Percentiles rank a stretch among this genome's conserved stretches.
These are phyloP conservation scores for Rhagologus leucostigma DNA, from an alignment of 2,113 vertebrate genomes.

Conservation along the genomic window DNA sequence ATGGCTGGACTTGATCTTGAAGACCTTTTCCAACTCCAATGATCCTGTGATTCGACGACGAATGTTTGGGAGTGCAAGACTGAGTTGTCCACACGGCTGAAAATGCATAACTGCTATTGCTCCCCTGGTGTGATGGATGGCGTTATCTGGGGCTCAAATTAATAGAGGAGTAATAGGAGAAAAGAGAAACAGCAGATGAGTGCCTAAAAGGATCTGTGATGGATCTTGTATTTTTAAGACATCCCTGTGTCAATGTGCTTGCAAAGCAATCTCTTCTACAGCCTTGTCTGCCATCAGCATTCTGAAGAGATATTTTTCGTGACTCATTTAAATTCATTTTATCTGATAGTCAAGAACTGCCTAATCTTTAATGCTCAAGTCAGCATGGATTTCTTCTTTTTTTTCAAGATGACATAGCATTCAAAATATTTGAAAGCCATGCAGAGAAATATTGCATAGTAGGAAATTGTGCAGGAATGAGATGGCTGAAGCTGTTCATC, in stretches of 20 bases:
- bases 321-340: constrained; percentile 73
- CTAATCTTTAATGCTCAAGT: constrained; percentile 72
- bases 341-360: constrained; percentile 71
- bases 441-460: neutral
- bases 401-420: neutral
- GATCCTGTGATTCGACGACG: neutral
- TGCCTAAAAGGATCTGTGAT: neutral
- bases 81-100: neutral
- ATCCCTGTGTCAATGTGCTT: constrained; percentile 63
- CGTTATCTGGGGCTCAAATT: neutral
- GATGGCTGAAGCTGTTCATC: neutral
- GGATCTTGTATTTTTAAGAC: neutral
- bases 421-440: neutral
- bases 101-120: neutral
- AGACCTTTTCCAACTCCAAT: neutral
- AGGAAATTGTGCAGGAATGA: neutral
- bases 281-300: constrained; percentile 72
- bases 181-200: neutral
- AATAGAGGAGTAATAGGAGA: neutral
- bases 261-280: constrained; percentile 73
- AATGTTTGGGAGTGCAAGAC: neutral
- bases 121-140: neutral
- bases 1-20: neutral
- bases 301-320: constrained; percentile 74
- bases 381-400: neutral